Conservation (phyloP, 2,888 invertebrate genomes). For the Meghimatium bilineatum region DNA sequence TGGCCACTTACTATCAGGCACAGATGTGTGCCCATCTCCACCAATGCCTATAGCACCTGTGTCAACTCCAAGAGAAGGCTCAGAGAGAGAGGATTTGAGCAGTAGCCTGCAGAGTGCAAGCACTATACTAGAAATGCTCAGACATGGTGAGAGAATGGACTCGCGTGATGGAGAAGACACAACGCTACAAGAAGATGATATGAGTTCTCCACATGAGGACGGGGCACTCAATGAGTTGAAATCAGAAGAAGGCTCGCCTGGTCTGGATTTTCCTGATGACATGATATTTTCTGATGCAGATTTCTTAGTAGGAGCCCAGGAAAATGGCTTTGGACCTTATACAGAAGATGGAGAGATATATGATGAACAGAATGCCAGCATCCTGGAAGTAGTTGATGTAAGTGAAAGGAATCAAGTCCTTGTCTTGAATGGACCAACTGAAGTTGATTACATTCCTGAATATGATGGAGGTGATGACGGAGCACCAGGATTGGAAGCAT, state of each 20-base stretch:
- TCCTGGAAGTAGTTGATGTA: background rate
- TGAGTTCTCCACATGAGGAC: conserved; percentile 73
- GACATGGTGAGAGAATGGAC: conserved; percentile 51
- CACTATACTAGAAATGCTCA: conserved; percentile 59
- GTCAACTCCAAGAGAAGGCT: conserved; percentile 65
- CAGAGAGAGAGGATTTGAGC: conserved; percentile 51
- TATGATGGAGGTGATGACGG: conserved; percentile 61
- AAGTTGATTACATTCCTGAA: conserved; percentile 79
- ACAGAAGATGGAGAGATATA: conserved; percentile 9
- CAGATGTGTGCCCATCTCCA: conserved; percentile 61
- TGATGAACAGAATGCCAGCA: background rate
- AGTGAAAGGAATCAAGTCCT: background rate
- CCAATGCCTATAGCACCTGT: conserved; percentile 56
- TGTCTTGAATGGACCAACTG: conserved; percentile 79
- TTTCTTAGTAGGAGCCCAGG: conserved; percentile 22
- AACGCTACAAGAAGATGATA: conserved; percentile 56
- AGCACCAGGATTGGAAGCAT: background rate
- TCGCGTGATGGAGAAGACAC: conserved; percentile 51
- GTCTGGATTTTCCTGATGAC: conserved; percentile 50
- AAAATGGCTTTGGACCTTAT: background rate
- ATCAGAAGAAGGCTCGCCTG: conserved; percentile 50
- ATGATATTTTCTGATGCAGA: conserved; percentile 9
- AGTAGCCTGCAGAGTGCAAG: conserved; percentile 62
- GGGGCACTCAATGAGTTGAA: conserved; percentile 66
- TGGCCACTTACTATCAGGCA: conserved; percentile 43